phyloP scores from a whole-genome alignment of 2,113 vertebrate species.

The Odocoileus virginianus region DNA sequence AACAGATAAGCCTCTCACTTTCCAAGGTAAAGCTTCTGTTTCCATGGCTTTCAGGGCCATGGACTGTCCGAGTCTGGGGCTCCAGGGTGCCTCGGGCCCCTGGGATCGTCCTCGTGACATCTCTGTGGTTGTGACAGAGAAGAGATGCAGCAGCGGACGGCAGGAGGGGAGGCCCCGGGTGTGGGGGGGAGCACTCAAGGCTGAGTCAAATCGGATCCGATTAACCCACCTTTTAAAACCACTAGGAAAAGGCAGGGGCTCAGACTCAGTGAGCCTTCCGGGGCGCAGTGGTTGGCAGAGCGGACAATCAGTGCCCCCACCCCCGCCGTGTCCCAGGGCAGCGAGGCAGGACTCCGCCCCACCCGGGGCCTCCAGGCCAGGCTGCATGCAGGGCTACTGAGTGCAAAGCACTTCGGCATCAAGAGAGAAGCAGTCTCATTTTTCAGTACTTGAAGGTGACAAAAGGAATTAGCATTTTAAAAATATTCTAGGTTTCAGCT shows the following conservation, averaged over 20 bases:
- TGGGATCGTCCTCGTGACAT: background rate
- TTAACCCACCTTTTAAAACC: background rate
- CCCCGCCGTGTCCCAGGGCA: background rate
- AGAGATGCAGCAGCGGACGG: rapidly evolving
- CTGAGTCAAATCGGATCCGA: rapidly evolving
- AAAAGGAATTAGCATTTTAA: background rate
- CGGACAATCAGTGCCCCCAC: rapidly evolving
- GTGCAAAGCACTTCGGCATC: background rate
- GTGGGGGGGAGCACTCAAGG: background rate
- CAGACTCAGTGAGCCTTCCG: rapidly evolving
- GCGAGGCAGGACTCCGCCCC: background rate
- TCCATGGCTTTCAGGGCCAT: background rate
- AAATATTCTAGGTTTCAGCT: background rate
- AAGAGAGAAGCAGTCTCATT: background rate
- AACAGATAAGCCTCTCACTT: background rate
- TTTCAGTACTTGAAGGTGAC: background rate
- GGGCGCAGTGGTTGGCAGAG: rapidly evolving
- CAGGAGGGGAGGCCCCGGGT: background rate
- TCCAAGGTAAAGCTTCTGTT: background rate
- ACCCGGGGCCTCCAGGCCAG: no score
- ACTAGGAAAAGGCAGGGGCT: background rate
- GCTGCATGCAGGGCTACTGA: background rate
- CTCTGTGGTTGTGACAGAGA: rapidly evolving
- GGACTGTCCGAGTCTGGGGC: rapidly evolving
- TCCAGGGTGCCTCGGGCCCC: no score